Percentiles rank a stretch among this genome's conserved stretches.
Conservation (phyloP, 2,113 vertebrate genomes). For the Hippolais icterina region DNA sequence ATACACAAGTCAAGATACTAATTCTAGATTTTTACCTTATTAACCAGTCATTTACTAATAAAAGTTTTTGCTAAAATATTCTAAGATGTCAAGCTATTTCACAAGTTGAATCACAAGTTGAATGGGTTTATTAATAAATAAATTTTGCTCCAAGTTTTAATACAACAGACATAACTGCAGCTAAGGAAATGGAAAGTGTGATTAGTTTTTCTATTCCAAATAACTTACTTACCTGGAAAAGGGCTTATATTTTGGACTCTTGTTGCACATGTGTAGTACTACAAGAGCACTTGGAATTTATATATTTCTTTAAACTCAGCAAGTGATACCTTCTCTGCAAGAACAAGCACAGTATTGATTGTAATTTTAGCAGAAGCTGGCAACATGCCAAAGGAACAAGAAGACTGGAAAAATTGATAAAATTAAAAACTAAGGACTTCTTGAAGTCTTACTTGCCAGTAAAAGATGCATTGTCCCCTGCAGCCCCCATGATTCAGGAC, state of each 20-base stretch:
- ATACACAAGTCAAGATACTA: background rate
- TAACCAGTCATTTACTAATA: background rate
- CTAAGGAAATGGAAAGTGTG: background rate
- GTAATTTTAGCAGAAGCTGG: background rate
- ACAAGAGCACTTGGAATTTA: background rate
- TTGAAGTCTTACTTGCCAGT: background rate
- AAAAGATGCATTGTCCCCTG: background rate
- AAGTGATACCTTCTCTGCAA: background rate
- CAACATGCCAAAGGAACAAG: background rate
- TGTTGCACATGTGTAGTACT: background rate
- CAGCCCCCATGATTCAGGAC: background rate
- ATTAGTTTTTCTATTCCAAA: background rate
- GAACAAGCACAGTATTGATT: background rate
- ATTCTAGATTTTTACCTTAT: background rate
- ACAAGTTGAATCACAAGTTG: rapidly evolving
- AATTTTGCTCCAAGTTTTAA: background rate
- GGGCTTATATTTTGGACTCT: background rate
- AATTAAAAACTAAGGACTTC: background rate
- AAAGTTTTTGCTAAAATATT: background rate
- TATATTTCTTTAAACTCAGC: background rate
- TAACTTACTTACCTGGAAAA: background rate
- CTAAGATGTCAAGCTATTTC: background rate
- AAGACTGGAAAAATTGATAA: background rate
- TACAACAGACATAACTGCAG: background rate
- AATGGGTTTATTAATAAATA: background rate